phyloP scores from a whole-genome alignment of 2,888 invertebrate species.

The Mylabris sibirica region DNA sequence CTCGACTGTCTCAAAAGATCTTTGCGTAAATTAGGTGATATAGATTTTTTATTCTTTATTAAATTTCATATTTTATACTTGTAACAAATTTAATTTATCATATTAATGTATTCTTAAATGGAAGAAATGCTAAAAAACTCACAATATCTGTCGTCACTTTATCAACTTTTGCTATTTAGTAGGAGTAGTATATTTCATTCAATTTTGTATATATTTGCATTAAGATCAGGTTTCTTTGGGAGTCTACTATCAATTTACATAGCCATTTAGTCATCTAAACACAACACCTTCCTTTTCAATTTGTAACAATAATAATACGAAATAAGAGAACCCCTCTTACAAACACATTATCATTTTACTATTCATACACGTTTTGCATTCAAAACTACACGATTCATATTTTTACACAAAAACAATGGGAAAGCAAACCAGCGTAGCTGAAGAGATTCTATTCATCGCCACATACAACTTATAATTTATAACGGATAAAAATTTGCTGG shows the following conservation, averaged over 20 bases:
- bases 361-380: constrained; percentile 23
- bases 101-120: not conserved
- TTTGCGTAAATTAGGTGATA: not conserved
- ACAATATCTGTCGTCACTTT: not conserved
- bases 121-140: not conserved
- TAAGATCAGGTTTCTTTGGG: not conserved
- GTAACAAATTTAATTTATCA: not conserved
- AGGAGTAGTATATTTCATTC: not conserved
- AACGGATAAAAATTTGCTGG: not conserved
- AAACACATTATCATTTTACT: constrained; percentile 13
- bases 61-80: not conserved
- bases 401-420: constrained; percentile 22
- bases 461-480: not conserved
- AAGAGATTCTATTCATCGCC: not conserved
- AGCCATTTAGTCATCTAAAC: constrained; percentile 22
- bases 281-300: constrained; percentile 28
- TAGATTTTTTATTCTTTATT: not conserved
- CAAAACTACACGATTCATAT: constrained; percentile 11
- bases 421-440: not conserved
- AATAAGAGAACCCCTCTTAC: constrained; percentile 24
- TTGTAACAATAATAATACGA: constrained; percentile 25
- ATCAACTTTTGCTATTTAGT: not conserved
- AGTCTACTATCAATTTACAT: constrained; percentile 23
- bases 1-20: not conserved
- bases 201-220: constrained; percentile 9